These are phyloP conservation scores for Connochaetes taurinus DNA, from an alignment of 2,113 vertebrate species.

Conservation along the genomic window DNA sequence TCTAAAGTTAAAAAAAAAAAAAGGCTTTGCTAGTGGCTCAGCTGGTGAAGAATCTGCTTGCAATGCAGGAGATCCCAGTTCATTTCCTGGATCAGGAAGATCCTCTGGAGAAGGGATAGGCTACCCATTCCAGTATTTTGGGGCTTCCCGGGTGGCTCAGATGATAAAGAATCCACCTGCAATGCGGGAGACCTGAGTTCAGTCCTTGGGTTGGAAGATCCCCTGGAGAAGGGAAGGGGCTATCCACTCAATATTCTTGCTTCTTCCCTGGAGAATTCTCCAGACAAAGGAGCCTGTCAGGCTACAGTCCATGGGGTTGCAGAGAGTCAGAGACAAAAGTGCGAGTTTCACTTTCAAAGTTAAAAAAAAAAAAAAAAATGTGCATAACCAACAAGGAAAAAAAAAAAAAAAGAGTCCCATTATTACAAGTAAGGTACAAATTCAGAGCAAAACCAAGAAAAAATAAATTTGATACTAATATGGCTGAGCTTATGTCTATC, in stretches of 20 bases:
- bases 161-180: neutral
- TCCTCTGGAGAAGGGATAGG: neutral
- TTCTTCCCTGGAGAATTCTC: neutral
- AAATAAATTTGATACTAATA: neutral
- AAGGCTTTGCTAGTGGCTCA: neutral
- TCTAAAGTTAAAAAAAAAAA: neutral
- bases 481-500: neutral
- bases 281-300: neutral
- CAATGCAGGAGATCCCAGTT: neutral
- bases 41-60: neutral
- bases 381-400: neutral
- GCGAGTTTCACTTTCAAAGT: neutral
- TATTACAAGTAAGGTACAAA: neutral
- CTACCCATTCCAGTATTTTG: neutral
- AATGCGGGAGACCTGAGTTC: neutral
- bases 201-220: neutral
- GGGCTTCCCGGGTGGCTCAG: neutral
- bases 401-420: neutral
- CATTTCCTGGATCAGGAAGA: neutral
- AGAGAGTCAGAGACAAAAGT: neutral
- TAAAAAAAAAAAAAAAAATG: neutral
- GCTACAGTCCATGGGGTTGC: neutral
- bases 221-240: neutral
- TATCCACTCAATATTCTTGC: neutral
- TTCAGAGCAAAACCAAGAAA: neutral